phyloP scores from a whole-genome alignment of 2,797 vertebrate species.

The Dryobates pubescens region DNA sequence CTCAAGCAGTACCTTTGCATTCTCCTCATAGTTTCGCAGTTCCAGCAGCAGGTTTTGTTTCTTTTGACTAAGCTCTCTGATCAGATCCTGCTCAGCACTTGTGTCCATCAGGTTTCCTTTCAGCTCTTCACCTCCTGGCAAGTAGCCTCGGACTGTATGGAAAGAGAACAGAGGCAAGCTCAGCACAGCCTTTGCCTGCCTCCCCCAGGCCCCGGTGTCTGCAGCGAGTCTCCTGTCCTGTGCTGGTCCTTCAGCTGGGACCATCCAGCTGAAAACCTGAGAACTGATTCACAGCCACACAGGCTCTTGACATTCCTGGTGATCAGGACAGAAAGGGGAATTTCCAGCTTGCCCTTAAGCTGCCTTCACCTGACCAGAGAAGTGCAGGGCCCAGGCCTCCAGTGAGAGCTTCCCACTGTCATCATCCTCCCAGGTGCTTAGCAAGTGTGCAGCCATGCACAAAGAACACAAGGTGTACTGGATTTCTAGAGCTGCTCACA shows the following conservation, averaged over 20 bases:
- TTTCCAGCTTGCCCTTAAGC: neutral
- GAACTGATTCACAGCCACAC: neutral
- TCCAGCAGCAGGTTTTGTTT: constrained; percentile 94
- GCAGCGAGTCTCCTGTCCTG: neutral
- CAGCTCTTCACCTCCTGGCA: constrained; percentile 89
- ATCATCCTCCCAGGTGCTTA: neutral
- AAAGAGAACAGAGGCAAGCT: neutral
- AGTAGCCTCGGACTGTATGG: constrained; percentile 90
- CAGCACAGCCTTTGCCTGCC: neutral
- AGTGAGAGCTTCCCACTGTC: constrained; percentile 6
- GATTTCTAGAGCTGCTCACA: constrained; percentile 23
- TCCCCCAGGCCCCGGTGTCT: neutral
- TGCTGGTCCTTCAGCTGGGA: neutral
- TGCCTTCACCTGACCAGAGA: neutral
- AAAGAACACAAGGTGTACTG: neutral
- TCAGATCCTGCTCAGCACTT: constrained; percentile 90
- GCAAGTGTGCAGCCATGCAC: constrained; percentile 26
- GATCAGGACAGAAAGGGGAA: neutral
- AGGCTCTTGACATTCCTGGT: neutral
- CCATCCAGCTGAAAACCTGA: neutral
- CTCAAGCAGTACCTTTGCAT: constrained; percentile 83
- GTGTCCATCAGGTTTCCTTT: constrained; percentile 92
- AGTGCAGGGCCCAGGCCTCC: neutral
- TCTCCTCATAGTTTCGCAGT: constrained; percentile 94
- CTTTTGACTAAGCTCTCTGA: constrained; percentile 95